These are phyloP conservation scores for Athene cunicularia DNA, from an alignment of 2,113 vertebrate species.

Conservation along the genomic window DNA sequence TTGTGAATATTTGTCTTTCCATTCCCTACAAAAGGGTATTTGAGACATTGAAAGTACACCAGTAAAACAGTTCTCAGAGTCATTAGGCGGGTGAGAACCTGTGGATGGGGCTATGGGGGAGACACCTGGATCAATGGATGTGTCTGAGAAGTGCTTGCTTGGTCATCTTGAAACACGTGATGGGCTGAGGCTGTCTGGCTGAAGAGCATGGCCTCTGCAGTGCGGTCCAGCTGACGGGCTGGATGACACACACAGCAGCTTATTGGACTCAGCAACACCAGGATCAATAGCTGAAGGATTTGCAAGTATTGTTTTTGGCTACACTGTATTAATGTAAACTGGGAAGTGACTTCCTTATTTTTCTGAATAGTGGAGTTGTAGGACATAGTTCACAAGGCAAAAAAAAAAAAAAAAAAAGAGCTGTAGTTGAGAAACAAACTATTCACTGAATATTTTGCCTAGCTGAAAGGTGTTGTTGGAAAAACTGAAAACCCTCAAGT, in stretches of 20 bases:
- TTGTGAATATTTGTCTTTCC: neutral
- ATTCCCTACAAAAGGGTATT: fast-evolving
- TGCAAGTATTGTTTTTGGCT: neutral
- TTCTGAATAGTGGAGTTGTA: neutral
- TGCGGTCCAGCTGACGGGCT: neutral
- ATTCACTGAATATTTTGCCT: neutral
- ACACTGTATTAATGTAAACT: neutral
- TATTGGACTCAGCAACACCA: neutral
- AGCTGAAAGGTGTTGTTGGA: neutral
- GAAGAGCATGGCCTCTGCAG: neutral
- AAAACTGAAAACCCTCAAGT: neutral
- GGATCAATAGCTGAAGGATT: neutral
- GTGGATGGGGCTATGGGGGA: neutral
- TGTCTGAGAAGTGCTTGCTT: neutral
- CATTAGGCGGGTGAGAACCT: fast-evolving
- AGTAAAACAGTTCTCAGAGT: neutral
- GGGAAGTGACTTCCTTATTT: neutral
- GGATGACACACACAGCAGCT: fast-evolving
- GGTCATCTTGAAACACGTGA: neutral
- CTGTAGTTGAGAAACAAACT: neutral
- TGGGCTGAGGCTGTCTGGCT: neutral
- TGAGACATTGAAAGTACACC: neutral
- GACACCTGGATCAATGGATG: fast-evolving
- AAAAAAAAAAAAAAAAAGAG: neutral
- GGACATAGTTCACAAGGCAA: fast-evolving